Evolutionary conservation across 2,113 vertebrate species (phyloP), one percentile per base, ranked within the genome.

Genomic region (Rostratula benghalensis): DNA sequence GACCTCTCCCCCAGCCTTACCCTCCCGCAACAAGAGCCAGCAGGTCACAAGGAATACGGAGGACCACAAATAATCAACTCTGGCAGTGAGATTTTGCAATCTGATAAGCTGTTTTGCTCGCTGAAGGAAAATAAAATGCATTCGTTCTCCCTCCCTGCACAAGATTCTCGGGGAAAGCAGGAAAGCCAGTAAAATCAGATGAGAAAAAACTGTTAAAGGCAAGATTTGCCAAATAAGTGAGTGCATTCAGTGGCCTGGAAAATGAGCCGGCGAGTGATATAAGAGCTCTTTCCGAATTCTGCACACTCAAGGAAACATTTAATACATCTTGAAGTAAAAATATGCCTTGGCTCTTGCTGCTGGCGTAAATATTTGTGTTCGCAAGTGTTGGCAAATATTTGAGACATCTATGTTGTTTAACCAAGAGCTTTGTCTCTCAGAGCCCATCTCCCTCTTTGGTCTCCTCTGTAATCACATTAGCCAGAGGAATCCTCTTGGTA

Each of bases 401-500:
- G 95, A 97, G 96, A 95, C 96, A 94, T 97, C 93, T 30, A 95
- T 90, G 97, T 95, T 97, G 97, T 97, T 97, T 97, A 96, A 97
- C 96, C 95, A 96, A 97, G 97, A 95, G 97, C 97, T 97, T 96
- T 97, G 91, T 96, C 89, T 95, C 45, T 2, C 82, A 11, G 60
- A 91, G 93, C 91, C 95, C 93, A 89, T 94, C 87, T 90, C 85
- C 64, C 91, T 97, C 67, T 89, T 92, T 89, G 41, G 89, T 86
- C 95, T 97, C 84, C 93, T 86, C 82, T 64, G 64, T 84, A 97
- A 91, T 95, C 95, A 89, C 96, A 95, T 89, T 93, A 91, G 91
- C 9, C 28, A 71, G 57, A 59, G 50, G 90, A 97, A 94, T 96
- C 89, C 92, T 92, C 94, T 28, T 18, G 94, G 77, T 53, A 90